A percentile compares a stretch with the other conserved stretches of the same genome.
Conservation (phyloP, 37 sponge, comb jelly and placozoan species). For the Mnemiopsis leidyi region DNA sequence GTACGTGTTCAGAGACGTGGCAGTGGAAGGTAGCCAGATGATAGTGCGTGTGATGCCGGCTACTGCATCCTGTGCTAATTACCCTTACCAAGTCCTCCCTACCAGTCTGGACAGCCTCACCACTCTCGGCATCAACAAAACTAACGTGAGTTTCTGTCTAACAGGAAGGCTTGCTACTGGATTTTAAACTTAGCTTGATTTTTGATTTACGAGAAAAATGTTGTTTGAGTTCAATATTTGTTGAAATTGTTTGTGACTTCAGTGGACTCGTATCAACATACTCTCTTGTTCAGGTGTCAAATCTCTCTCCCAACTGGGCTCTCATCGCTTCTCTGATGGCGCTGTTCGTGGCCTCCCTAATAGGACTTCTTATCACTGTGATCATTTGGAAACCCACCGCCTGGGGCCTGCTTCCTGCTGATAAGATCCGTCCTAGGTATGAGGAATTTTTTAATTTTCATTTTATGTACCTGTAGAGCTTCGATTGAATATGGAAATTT, state of each 20-base stretch:
- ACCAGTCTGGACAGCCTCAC: not conserved
- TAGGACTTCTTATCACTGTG: slow-evolving; percentile 26
- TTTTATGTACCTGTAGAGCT: no score
- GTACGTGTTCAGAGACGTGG: slow-evolving; percentile 12
- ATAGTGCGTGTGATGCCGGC: slow-evolving; percentile 10
- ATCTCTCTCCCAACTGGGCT: slow-evolving; percentile 24
- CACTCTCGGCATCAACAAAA: not conserved
- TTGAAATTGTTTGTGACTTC: no score
- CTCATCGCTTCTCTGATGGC: not conserved
- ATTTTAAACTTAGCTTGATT: no score
- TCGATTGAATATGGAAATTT: no score
- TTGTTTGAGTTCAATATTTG: no score
- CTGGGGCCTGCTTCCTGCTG: slow-evolving; percentile 14
- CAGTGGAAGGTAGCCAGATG: not conserved
- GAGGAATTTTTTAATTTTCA: no score
- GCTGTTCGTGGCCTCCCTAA: not conserved
- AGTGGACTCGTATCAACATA: no score
- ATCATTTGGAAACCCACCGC: slow-evolving; percentile 42
- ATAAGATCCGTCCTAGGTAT: slow-evolving; percentile 44
- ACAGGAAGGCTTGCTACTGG: no score
- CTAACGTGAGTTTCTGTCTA: no score
- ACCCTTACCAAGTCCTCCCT: slow-evolving; percentile 8
- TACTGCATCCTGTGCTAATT: not conserved
- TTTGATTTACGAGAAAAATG: no score
- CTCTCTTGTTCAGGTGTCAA: not conserved